Evolutionary conservation across 2,888 invertebrate species (phyloP).

Genomic region (Colostygia pectinataria): DNA sequence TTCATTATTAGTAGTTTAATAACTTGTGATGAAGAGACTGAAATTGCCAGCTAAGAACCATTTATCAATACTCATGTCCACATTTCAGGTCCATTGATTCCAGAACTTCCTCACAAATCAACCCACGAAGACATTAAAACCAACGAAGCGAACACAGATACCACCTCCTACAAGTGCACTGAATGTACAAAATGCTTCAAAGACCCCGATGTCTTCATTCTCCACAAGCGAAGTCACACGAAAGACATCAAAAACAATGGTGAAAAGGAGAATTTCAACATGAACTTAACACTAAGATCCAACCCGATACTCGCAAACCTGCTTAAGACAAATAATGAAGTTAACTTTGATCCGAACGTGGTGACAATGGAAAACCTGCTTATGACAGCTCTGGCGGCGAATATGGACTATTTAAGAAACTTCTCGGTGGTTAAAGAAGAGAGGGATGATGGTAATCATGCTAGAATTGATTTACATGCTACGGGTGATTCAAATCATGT

Average conservation of each 20-base stretch:
- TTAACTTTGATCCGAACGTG: conserved; percentile 45
- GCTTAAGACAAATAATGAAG: conserved; percentile 45
- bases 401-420: conserved; percentile 65
- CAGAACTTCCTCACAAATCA: conserved; percentile 19
- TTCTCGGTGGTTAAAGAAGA: conserved; percentile 42
- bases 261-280: conserved; percentile 55
- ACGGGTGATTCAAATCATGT: background rate
- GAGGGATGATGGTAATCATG: conserved; percentile 16
- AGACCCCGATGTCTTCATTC: conserved; percentile 68
- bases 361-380: conserved; percentile 57
- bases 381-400: conserved; percentile 59
- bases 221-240: conserved; percentile 62
- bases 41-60: too few relatives aligned
- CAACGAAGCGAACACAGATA: conserved; percentile 25
- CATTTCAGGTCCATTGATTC: conserved; percentile 5
- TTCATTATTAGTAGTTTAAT: too few relatives aligned
- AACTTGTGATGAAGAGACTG: too few relatives aligned
- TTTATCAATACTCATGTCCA: too few relatives aligned
- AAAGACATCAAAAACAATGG: conserved; percentile 20
- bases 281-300: conserved; percentile 56
- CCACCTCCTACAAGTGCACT: conserved; percentile 55
- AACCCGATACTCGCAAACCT: conserved; percentile 73
- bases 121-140: conserved; percentile 24
- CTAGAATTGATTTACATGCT: too few relatives aligned
- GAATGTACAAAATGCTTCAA: conserved; percentile 74